These are phyloP conservation scores for Caretta caretta DNA, from an alignment of 2,113 vertebrate species.

Conservation along the genomic window DNA sequence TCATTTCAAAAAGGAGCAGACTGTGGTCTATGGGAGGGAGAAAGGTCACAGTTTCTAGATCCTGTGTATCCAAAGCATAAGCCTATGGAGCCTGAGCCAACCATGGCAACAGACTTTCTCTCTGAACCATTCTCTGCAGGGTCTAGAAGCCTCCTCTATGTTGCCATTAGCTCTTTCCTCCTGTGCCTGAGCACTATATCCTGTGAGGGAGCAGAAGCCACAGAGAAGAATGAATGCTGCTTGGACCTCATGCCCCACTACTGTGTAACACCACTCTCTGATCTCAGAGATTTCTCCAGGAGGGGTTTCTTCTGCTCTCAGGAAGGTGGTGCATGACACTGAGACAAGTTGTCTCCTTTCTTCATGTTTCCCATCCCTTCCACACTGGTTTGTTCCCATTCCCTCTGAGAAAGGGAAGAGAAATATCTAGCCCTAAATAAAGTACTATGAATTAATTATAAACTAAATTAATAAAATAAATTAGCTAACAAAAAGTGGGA, in stretches of 20 bases:
- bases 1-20: neutral
- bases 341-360: neutral
- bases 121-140: neutral
- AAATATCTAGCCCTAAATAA: neutral
- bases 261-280: accelerated
- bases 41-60: neutral
- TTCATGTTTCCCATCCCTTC: neutral
- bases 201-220: neutral
- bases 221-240: neutral
- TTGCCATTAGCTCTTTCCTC: too few relatives aligned
- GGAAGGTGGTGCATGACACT: accelerated
- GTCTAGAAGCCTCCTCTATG: neutral
- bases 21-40: neutral
- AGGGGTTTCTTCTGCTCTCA: neutral
- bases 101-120: too few relatives aligned
- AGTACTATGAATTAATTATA: neutral
- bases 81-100: neutral
- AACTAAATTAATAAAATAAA: neutral
- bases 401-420: neutral
- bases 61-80: neutral
- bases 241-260: neutral
- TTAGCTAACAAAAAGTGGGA: accelerated
- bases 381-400: neutral
- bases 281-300: neutral
- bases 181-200: accelerated